These are phyloP conservation scores for Diacarnus erythraeanus DNA, from an alignment of 37 sponge, comb jelly and placozoan species.

Conservation along the genomic window DNA sequence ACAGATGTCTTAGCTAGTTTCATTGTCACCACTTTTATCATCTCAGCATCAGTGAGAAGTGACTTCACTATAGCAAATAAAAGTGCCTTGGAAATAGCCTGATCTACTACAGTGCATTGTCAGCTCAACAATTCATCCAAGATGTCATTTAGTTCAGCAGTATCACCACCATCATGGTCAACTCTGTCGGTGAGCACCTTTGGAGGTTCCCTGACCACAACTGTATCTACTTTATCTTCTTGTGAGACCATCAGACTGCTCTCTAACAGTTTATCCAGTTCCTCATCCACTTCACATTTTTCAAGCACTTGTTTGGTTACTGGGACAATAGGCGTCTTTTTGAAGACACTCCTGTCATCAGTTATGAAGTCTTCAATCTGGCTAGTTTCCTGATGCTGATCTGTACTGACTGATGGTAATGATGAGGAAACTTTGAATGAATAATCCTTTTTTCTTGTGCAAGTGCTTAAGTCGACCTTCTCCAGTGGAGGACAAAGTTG, in stretches of 20 bases:
- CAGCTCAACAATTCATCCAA: constrained; percentile 53
- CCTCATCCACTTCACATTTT: not conserved
- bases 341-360: not conserved
- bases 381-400: too few species aligned
- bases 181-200: not conserved
- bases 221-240: not conserved
- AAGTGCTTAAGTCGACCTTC: not conserved
- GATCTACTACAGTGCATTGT: too few species aligned
- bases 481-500: not conserved
- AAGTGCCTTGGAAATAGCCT: too few species aligned
- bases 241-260: not conserved
- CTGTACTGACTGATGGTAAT: not conserved
- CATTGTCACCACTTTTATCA: too few species aligned
- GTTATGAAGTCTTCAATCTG: too few species aligned
- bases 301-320: not conserved
- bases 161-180: not conserved
- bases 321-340: not conserved
- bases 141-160: constrained; percentile 46
- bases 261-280: constrained; percentile 11
- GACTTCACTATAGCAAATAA: too few species aligned
- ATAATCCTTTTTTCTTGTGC: not conserved
- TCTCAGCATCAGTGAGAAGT: too few species aligned
- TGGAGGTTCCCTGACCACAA: not conserved
- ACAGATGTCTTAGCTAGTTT: too few species aligned
- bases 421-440: not conserved